These are phyloP conservation scores for Stenichneumon culpator DNA, from an alignment of 2,888 invertebrate genomes.

Conservation along the genomic window DNA sequence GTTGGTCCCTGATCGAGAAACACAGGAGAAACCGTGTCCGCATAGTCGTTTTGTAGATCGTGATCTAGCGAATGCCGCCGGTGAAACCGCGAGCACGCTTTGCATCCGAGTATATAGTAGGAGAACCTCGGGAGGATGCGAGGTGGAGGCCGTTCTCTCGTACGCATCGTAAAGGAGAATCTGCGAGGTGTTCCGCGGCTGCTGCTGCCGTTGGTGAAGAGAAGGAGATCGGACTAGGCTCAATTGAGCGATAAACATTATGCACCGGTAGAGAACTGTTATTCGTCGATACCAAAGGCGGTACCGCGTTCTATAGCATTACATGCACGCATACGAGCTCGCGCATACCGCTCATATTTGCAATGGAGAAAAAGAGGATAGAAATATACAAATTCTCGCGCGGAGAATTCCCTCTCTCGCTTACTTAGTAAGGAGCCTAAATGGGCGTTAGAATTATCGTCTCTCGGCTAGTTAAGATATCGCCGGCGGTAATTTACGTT, in stretches of 20 bases:
- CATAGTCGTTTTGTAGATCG: slow-evolving; percentile 50
- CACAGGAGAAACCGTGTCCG: slow-evolving; percentile 26
- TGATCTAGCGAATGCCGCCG: slow-evolving; percentile 55
- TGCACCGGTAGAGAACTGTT: slow-evolving; percentile 38
- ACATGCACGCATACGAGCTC: slow-evolving; percentile 5
- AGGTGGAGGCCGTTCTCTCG: slow-evolving; percentile 6
- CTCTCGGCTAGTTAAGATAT: slow-evolving; percentile 37
- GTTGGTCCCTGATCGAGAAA: slow-evolving; percentile 63
- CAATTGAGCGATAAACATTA: slow-evolving; percentile 49
- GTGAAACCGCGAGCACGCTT: slow-evolving; percentile 32
- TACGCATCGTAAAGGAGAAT: slow-evolving; percentile 39
- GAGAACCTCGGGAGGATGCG: slow-evolving; percentile 11
- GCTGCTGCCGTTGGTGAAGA: slow-evolving; percentile 18
- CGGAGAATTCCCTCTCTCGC: neutral
- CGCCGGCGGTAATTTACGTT: slow-evolving; percentile 26
- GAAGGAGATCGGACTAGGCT: slow-evolving; percentile 26
- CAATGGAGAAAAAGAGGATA: neutral
- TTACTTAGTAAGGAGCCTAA: slow-evolving; percentile 1
- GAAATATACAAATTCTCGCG: neutral
- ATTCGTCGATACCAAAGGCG: slow-evolving; percentile 24
- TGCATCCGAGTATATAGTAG: neutral
- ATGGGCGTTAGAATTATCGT: slow-evolving; percentile 31
- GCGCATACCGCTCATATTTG: slow-evolving; percentile 16
- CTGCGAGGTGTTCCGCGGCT: slow-evolving; percentile 6
- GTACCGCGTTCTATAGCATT: neutral